Percentiles rank a stretch among this genome's conserved stretches.
Conservation (phyloP, 2,888 invertebrate species). For the Rambutsinella grinnellia region DNA sequence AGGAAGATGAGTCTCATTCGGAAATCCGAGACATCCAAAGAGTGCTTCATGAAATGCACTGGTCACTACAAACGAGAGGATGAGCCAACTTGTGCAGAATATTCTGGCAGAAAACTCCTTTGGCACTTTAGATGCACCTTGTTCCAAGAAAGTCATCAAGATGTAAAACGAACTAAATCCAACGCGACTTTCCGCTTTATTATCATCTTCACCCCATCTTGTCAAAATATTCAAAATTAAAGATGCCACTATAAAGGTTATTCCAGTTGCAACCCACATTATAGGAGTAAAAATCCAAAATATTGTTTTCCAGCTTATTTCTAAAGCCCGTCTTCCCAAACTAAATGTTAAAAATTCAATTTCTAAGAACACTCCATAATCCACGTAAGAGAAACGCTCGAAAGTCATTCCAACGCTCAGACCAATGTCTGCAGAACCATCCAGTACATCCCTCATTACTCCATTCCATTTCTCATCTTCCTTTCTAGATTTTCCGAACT, state of each 20-base stretch:
- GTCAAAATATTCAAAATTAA: not conserved
- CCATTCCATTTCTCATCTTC: constrained; percentile 5
- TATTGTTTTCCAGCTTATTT: constrained; percentile 19
- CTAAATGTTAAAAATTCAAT: constrained; percentile 29
- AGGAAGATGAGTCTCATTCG: constrained; percentile 29
- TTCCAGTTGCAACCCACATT: constrained; percentile 15
- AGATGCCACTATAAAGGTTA: not conserved
- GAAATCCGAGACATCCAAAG: constrained; percentile 42
- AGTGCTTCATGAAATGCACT: constrained; percentile 51
- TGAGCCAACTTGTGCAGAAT: constrained; percentile 18
- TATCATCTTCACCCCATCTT: not conserved
- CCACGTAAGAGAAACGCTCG: constrained; percentile 4
- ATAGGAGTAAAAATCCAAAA: constrained; percentile 8
- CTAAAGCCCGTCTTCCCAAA: constrained; percentile 17
- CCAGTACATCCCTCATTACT: constrained; percentile 10
- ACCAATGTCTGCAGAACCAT: constrained; percentile 11
- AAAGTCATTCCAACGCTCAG: constrained; percentile 7
- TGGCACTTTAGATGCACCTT: not conserved
- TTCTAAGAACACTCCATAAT: constrained; percentile 13
- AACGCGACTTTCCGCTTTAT: not conserved
- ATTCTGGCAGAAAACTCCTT: not conserved
- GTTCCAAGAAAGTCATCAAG: constrained; percentile 22
- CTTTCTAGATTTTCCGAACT: constrained; percentile 6
- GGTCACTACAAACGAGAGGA: constrained; percentile 25
- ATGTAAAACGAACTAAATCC: not conserved